These are phyloP conservation scores for Dynastes hyllus DNA, from an alignment of 2,888 invertebrate species.

Conservation along the genomic window DNA sequence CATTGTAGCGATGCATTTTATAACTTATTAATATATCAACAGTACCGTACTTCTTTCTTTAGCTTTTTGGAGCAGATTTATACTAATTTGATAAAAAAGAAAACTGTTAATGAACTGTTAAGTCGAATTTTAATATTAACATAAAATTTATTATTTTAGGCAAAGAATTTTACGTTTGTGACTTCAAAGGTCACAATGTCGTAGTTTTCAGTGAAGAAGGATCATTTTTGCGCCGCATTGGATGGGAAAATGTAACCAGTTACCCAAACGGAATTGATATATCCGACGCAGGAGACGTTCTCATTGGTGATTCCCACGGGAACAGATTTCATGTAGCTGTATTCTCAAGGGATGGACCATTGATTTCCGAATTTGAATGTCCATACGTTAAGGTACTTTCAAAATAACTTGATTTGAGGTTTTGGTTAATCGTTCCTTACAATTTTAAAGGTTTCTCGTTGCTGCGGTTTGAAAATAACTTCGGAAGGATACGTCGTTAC, in stretches of 20 bases:
- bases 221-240: constrained; percentile 92
- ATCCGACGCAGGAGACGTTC: constrained; percentile 96
- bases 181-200: constrained; percentile 98
- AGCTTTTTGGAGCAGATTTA: too few species aligned
- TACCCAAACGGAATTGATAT: constrained; percentile 99
- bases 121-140: background rate
- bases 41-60: too few species aligned
- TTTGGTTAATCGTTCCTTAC: background rate
- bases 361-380: constrained; percentile 96
- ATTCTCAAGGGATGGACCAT: constrained; percentile 89
- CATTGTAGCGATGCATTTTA: too few species aligned
- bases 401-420: background rate
- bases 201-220: constrained; percentile 97
- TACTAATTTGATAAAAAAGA: too few species aligned
- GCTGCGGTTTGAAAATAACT: constrained; percentile 97
- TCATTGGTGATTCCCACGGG: constrained; percentile 97
- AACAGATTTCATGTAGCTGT: constrained; percentile 98
- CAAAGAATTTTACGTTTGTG: constrained; percentile 96
- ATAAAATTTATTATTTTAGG: constrained; percentile 73
- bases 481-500: constrained; percentile 97
- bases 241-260: constrained; percentile 95
- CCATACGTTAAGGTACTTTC: constrained; percentile 95
- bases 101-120: too few species aligned
- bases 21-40: too few species aligned
- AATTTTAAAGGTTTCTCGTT: constrained; percentile 90